Evolutionary conservation across 1,140 invertebrate species (phyloP).

Genomic region (Drosophila pruinosa): DNA sequence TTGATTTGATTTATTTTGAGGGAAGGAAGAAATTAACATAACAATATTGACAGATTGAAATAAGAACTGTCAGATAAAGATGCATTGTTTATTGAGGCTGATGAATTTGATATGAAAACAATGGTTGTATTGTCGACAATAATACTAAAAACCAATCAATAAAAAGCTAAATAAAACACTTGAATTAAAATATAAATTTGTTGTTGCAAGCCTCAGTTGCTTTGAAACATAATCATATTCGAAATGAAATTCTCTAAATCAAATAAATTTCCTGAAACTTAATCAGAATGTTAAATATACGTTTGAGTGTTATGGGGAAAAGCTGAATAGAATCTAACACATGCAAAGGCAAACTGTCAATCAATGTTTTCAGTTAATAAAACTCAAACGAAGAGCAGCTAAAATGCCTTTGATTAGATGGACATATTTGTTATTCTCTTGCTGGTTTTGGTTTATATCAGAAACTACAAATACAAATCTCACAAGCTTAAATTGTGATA

Average conservation of each 20-base stretch:
- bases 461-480: slow-evolving; percentile 42
- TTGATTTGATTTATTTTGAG: not conserved
- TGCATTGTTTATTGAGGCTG: not conserved
- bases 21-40: not conserved
- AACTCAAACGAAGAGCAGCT: not conserved
- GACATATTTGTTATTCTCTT: not conserved
- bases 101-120: not conserved
- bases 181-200: not conserved
- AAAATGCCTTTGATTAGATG: not conserved
- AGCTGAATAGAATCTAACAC: not conserved
- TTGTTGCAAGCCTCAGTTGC: no score
- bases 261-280: not conserved
- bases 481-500: slow-evolving; percentile 47
- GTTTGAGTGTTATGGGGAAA: not conserved
- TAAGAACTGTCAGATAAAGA: not conserved
- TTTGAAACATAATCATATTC: no score
- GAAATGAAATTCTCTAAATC: not conserved
- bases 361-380: not conserved
- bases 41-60: not conserved
- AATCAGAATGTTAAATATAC: not conserved
- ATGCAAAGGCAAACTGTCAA: not conserved
- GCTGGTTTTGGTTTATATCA: not conserved
- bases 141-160: not conserved
- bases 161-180: not conserved
- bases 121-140: not conserved